A percentile compares a stretch with the other conserved stretches of the same genome.
Evolutionary conservation across 2,888 invertebrate species (phyloP).

Genomic region (Buathra laborator): DNA sequence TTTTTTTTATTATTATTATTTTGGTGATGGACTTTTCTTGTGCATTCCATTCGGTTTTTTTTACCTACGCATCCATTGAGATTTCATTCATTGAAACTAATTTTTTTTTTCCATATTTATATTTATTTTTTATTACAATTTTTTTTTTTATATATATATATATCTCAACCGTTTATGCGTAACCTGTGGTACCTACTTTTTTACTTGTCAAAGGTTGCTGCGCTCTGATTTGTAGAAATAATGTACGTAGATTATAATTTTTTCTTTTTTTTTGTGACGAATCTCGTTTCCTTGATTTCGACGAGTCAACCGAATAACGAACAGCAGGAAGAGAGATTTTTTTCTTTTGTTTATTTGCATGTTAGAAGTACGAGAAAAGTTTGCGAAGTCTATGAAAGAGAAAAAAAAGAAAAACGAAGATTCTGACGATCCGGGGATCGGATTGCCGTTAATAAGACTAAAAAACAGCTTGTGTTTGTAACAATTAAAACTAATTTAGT

Average conservation of each 20-base stretch:
- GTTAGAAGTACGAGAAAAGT: slow-evolving; percentile 17
- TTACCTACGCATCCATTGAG: slow-evolving; percentile 59
- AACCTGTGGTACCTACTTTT: slow-evolving; percentile 83
- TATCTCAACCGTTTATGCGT: slow-evolving; percentile 65
- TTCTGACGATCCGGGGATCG: slow-evolving; percentile 1
- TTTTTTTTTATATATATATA: slow-evolving; percentile 35
- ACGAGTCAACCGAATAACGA: slow-evolving; percentile 35
- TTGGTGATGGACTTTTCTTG: slow-evolving; percentile 82
- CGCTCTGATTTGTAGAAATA: slow-evolving; percentile 78
- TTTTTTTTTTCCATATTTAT: slow-evolving; percentile 42
- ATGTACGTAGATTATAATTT: slow-evolving; percentile 68
- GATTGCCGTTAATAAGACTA: slow-evolving; percentile 41
- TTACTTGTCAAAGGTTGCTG: slow-evolving; percentile 85
- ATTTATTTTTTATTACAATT: slow-evolving; percentile 42
- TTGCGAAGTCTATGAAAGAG: slow-evolving; percentile 11
- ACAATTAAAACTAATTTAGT: slow-evolving; percentile 47
- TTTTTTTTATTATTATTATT: slow-evolving; percentile 62
- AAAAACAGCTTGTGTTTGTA: slow-evolving; percentile 52
- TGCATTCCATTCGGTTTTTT: slow-evolving; percentile 60
- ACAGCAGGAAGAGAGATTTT: slow-evolving; percentile 43
- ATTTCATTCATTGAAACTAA: slow-evolving; percentile 44
- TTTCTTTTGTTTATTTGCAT: slow-evolving; percentile 53
- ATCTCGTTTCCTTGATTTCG: slow-evolving; percentile 60
- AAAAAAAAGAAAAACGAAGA: slow-evolving; percentile 30
- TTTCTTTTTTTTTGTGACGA: slow-evolving; percentile 49